Evolutionary conservation across 2,113 vertebrate genomes (phyloP).

Genomic region (Jacana jacana): DNA sequence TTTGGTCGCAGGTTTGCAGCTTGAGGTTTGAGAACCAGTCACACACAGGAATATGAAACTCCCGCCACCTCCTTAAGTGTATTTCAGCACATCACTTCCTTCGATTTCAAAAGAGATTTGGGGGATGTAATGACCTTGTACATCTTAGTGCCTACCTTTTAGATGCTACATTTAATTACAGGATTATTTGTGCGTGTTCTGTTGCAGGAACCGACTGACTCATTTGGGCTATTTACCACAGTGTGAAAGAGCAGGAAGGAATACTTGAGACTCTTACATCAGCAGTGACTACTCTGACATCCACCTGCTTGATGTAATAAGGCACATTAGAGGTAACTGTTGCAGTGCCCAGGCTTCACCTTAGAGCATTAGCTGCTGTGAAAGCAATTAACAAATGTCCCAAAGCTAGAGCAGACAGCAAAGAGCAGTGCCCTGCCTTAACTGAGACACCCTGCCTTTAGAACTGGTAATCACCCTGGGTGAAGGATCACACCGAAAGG

Average conservation of each 20-base stretch:
- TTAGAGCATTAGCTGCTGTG: neutral
- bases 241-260: neutral
- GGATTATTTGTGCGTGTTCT: neutral
- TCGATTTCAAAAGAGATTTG: neutral
- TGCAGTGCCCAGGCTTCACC: neutral
- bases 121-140: neutral
- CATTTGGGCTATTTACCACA: neutral
- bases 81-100: neutral
- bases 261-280: neutral
- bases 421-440: neutral
- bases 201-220: neutral
- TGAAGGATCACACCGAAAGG: neutral
- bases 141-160: neutral
- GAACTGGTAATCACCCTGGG: neutral
- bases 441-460: neutral
- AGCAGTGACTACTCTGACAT: neutral
- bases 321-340: neutral
- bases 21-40: neutral
- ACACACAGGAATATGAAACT: neutral
- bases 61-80: neutral
- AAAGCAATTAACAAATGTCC: neutral
- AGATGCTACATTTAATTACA: neutral
- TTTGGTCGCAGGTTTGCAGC: neutral
- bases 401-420: accelerated
- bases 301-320: neutral